A percentile compares a stretch with the other conserved stretches of the same genome.
Evolutionary conservation across 1,140 invertebrate genomes (phyloP).

Genomic region (Manduca sexta): DNA sequence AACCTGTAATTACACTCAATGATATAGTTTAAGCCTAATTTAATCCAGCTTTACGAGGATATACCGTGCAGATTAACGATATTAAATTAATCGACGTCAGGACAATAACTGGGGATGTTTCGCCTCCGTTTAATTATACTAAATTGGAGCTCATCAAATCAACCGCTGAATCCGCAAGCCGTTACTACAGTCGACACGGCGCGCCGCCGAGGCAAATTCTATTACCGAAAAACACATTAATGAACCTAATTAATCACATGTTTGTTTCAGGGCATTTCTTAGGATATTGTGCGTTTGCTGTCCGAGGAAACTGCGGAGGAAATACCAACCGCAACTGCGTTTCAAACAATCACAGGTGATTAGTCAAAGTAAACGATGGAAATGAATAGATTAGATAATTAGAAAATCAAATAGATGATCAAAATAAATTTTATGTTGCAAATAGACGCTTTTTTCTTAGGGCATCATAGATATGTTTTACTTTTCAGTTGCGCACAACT

Average conservation of each 20-base stretch:
- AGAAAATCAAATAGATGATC: background rate
- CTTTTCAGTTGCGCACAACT: constrained; percentile 79
- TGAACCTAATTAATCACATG: background rate
- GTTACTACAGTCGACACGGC: background rate
- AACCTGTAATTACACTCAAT: no score
- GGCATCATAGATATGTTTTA: constrained; percentile 37
- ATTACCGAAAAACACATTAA: background rate
- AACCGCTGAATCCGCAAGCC: constrained; percentile 2
- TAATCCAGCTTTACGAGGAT: constrained; percentile 1
- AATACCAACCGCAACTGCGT: constrained; percentile 85
- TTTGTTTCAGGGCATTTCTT: constrained; percentile 84
- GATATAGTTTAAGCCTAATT: background rate
- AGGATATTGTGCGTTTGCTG: constrained; percentile 87
- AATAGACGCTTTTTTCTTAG: constrained; percentile 33
- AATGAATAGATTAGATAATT: no score
- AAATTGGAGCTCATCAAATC: constrained; percentile 5
- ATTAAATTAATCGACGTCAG: constrained; percentile 6
- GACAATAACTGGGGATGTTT: constrained; percentile 4
- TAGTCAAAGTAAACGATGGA: background rate
- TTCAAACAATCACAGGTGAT: constrained; percentile 87
- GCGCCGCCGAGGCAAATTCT: background rate
- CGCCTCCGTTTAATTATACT: constrained; percentile 3
- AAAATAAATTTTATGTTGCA: constrained; percentile 1
- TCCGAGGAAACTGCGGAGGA: constrained; percentile 81
- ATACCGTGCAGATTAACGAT: background rate